Base-by-base conservation (phyloP, 2,797 vertebrate species). In the Jordanella pulchra region DNA sequence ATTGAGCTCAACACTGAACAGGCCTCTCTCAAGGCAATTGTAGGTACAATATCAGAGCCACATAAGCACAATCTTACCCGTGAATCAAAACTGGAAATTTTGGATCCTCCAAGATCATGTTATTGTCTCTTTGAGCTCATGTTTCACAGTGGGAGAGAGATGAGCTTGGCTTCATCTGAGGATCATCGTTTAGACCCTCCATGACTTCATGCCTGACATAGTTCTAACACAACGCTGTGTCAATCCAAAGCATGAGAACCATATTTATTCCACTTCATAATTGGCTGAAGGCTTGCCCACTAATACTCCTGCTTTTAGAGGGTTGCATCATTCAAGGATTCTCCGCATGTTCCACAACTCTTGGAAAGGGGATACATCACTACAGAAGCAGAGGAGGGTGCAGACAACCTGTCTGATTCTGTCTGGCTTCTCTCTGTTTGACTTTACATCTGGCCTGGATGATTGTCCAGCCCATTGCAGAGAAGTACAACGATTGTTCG, bases 301-400 rank as follows among this genome's bases (percentile, higher is more conserved):
- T 86, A 88, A 89, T 86, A 82, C 82, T 53, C 77, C 91, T 76
- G 80, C 84, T 93, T 94, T 93, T 95, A 95, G 92, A 92, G 76
- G 51, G 77, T 93, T 91, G 89, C 88, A 82, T 93, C 91, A 93
- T 85, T 83, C 77, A 84, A 89, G 89, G 93, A 92, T 93, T 93
- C 90, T 89, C 85, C 84, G 88, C 84, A 76, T 89, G 92, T 91
- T 91, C 87, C 84, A 86, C 84, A 83, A 84, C 78, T 86, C 89
- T 81, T 35, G 71, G 47, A 80, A 87, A 86, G 89, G 39, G 82
- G 87, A 86, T 89, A 13, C 89, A 92, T 91, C 81, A 80, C 85
- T 88, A 82, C 84, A 71, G 65, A 86, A 87, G 81, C 69, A 74
- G 83, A 80, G 75, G 80, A 82, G 72, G 85, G 82, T 81, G 84